Base-by-base conservation (phyloP, 2,888 invertebrate genomes). In the Cephus spinipes region DNA sequence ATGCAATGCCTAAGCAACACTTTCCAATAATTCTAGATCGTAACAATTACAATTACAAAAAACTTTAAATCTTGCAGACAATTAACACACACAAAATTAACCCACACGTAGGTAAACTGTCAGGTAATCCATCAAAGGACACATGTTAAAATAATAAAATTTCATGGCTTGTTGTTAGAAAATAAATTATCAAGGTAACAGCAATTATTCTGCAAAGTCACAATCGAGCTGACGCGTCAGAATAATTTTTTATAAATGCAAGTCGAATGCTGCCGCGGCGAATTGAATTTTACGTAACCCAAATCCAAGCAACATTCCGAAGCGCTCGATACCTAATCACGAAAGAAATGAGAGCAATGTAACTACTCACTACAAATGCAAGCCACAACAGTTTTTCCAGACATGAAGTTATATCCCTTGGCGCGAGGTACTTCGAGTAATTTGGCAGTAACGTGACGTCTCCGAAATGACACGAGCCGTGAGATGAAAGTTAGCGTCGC, bases 311-410 rank as follows among this genome's bases (percentile, higher is more conserved):
- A 9, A 9, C 9, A 55, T 55, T 23, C 9, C 55, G 23, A 23
- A 23, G 35, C 9, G 6, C 55, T 23, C 23, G 15, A 55, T 55
- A 23, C 23, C 23, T 23, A 23, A 55, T 55, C 23, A 55, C 55
- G 9, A 55, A 23, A 23, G 9, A 23, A 9, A 23, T 9, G 0
- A 55, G 2, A 55, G 3, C 55, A 55, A 23, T 23, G 55, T 23
- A 69, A 74, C 77, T 34, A 90, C 91, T 91, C 89, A 91, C 91
- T 87, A 82, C 88, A 90, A 79, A 86, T 81, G 79, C 85, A 88
- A 80, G 88, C 87, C 81, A 86, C 85, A 77, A 85, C 73, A 78
- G 83, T 82, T 81, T 85, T 85, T 68, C 84, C 73, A 30, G 69
- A 76, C 73, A 80, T 55, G 15, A 82, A 79, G 55, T 79, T 74